Evolutionary conservation across 1,140 invertebrate species (phyloP).

Genomic region (Drosophila grimshawi): DNA sequence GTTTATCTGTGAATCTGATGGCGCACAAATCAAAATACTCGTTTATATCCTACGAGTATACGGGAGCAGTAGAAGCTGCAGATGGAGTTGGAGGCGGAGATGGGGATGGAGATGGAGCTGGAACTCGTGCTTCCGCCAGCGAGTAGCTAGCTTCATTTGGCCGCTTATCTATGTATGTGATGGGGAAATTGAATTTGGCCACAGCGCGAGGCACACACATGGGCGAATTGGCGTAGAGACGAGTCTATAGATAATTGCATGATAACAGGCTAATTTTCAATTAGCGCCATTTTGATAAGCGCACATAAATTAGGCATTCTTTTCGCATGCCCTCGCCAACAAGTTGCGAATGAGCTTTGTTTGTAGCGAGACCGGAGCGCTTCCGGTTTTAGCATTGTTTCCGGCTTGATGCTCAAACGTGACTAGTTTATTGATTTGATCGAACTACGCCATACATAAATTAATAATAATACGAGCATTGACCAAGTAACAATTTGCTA

Average conservation of each 20-base stretch:
- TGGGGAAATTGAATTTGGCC: conserved; percentile 69
- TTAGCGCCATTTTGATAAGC: conserved; percentile 81
- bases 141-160: conserved; percentile 40
- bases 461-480: conserved; percentile 77
- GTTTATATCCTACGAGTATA: conserved; percentile 10
- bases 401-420: conserved; percentile 54
- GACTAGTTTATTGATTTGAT: conserved; percentile 81
- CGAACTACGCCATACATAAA: conserved; percentile 71
- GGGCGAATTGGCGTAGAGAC: conserved; percentile 20
- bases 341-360: conserved; percentile 77
- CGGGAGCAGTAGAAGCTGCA: too few relatives aligned
- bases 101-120: not conserved
- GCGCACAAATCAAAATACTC: conserved; percentile 69
- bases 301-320: conserved; percentile 76
- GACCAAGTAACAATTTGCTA: conserved; percentile 78
- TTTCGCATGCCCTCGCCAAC: conserved; percentile 46
- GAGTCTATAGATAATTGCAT: conserved; percentile 73
- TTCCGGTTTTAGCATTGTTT: conserved; percentile 55
- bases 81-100: too few relatives aligned
- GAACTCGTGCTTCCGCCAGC: conserved; percentile 49
- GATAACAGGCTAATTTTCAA: conserved; percentile 82
- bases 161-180: conserved; percentile 64
- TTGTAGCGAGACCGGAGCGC: conserved; percentile 37
- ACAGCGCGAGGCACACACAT: conserved; percentile 19
- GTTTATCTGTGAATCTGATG: conserved; percentile 60